phyloP scores from a whole-genome alignment of 2,113 vertebrate species.

The Ceyx melanurus region DNA sequence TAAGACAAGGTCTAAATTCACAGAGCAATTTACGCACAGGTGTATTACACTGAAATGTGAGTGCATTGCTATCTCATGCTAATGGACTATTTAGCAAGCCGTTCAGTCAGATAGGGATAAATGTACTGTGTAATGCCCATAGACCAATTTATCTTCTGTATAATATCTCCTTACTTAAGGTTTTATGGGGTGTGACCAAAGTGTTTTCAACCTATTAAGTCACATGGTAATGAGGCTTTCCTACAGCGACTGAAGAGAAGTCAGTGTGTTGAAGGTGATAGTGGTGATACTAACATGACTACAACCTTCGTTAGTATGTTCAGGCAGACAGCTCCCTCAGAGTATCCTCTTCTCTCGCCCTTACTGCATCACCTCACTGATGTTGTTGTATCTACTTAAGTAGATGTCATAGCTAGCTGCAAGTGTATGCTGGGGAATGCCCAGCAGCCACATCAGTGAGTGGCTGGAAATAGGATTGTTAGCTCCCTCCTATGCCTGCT shows the following conservation, averaged over 20 bases:
- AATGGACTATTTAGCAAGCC: not conserved
- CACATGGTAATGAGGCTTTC: not conserved
- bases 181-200: not conserved
- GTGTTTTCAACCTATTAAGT: not conserved
- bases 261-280: not conserved
- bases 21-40: not conserved
- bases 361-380: not conserved
- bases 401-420: not conserved
- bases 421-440: not conserved
- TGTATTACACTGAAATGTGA: not conserved
- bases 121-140: not conserved
- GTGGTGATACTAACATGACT: not conserved
- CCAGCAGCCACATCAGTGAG: fast-evolving
- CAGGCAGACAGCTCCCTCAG: not conserved
- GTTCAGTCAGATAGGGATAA: not conserved
- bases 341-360: not conserved
- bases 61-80: not conserved
- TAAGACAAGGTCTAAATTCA: not conserved
- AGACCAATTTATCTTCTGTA: not conserved
- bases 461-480: not conserved
- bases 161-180: not conserved
- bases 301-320: not conserved
- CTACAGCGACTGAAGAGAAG: not conserved
- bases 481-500: not conserved
- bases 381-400: not conserved